phyloP scores from a whole-genome alignment of 2,797 vertebrate genomes.

The Sitta carolinensis region DNA sequence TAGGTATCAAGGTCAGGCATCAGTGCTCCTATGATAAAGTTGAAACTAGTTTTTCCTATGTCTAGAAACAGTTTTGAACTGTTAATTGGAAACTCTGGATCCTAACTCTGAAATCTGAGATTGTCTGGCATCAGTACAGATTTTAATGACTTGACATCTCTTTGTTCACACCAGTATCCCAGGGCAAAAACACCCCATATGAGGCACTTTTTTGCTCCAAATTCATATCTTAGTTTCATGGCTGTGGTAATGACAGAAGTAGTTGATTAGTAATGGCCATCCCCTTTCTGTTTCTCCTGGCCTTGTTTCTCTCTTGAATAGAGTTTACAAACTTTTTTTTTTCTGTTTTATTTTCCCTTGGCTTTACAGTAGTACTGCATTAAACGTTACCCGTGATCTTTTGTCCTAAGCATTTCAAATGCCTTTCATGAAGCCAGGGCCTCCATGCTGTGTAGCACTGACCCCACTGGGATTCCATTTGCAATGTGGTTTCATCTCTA shows the following conservation, averaged over 20 bases:
- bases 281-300: background rate
- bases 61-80: conserved; percentile 13
- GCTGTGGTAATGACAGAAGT: background rate
- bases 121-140: background rate
- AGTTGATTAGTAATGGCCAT: conserved; percentile 18
- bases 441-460: background rate
- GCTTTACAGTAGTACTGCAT: background rate
- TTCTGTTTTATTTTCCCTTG: background rate
- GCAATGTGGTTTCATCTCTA: background rate
- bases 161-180: conserved; percentile 37
- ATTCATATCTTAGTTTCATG: background rate
- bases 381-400: background rate
- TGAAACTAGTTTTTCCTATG: background rate
- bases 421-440: background rate
- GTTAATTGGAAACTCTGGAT: conserved; percentile 9
- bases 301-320: background rate
- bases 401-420: background rate
- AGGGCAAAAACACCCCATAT: background rate
- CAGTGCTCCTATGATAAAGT: background rate
- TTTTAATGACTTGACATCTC: conserved; percentile 30
- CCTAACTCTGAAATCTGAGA: conserved; percentile 15
- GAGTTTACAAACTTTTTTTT: background rate
- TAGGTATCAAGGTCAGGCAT: background rate
- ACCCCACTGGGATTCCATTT: background rate
- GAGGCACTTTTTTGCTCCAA: background rate